These are phyloP conservation scores for Metopia argyrocephala DNA, from an alignment of 2,888 invertebrate species.

Conservation along the genomic window DNA sequence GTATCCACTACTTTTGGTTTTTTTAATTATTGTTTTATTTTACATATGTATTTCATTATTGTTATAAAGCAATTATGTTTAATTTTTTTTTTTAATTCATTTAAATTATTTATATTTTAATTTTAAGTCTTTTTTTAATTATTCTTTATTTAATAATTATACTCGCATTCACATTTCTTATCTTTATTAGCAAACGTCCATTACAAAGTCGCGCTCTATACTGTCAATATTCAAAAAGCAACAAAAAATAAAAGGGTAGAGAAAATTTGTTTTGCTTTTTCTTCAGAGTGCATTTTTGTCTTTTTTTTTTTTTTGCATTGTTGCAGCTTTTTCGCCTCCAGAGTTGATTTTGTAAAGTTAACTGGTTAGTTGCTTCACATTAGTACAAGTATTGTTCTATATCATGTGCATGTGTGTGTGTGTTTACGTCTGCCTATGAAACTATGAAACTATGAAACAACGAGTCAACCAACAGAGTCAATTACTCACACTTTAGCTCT, in stretches of 20 bases:
- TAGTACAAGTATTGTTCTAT: conserved; percentile 38
- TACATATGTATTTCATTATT: no score
- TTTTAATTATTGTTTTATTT: conserved; percentile 10
- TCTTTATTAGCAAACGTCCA: conserved; percentile 66
- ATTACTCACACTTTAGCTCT: conserved; percentile 61
- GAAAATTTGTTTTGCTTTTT: conserved; percentile 72
- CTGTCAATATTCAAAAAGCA: conserved; percentile 67
- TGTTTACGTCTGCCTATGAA: conserved; percentile 22
- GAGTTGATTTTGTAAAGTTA: conserved; percentile 60
- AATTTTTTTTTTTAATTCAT: conserved; percentile 17
- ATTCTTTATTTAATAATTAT: conserved; percentile 21
- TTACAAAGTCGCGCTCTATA: conserved; percentile 77
- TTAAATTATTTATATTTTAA: background rate
- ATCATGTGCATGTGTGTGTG: background rate
- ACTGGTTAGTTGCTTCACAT: conserved; percentile 51
- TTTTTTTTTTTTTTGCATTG: conserved; percentile 52
- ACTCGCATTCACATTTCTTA: background rate
- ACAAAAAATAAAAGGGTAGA: conserved; percentile 73
- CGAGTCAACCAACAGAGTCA: conserved; percentile 62
- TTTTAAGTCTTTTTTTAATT: conserved; percentile 4
- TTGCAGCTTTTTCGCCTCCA: conserved; percentile 53
- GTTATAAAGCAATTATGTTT: background rate
- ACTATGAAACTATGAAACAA: conserved; percentile 49
- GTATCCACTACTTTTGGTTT: no score
- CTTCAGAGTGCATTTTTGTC: background rate